Evolutionary conservation across 2,113 vertebrate genomes (phyloP), one percentile per base, ranked within the genome.

Genomic region (Sapayoa aenigma): DNA sequence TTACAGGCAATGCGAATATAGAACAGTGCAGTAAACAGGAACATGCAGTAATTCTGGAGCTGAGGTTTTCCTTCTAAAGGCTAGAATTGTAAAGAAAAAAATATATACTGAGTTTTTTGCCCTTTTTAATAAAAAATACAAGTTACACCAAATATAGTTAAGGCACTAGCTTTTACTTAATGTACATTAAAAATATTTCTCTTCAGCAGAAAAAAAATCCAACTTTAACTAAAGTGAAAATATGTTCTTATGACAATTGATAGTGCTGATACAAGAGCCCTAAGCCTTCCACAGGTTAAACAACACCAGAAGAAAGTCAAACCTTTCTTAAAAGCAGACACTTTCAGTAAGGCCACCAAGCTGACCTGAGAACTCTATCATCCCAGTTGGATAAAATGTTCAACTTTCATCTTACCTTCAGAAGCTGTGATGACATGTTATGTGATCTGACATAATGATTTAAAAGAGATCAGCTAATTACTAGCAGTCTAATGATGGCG

Each of bases 51-150:
- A 53, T 63, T 79, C 37, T 80, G 78, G 59, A 85, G 30, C 50
- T 87, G 50, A 91, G 44, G 59, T 76, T 94, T 33, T 66, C 12
- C 9, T 7, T 91, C 15, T 55, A 58, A 69, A 80, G 55, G 30
- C 25, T 91, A 5, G 3, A 78, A 76, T 73, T 69, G 4, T 49
- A 35, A 80, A 73, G 87, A 63, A 84, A 81, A 94, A 39, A 59
- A 49, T 3, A 53, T 0, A 13, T 4, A 12, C 4, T 20, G 46
- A 25, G 23, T 6, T 4, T 20, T 37, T 49, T 80, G 59, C 0
- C 17, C 6, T 25, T 91, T 60, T 5, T 2, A 77, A 33, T 49
- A 28, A 74, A 73, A 92, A 65, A 37, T 60, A 25, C 23, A 41
- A 37, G 14, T 72, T 63, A 81, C 5, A 23, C 17, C 13, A 71